Evolutionary conservation across 2,888 invertebrate genomes (phyloP), one percentile per base, ranked within the genome.

Genomic region (Thereva unica): DNA sequence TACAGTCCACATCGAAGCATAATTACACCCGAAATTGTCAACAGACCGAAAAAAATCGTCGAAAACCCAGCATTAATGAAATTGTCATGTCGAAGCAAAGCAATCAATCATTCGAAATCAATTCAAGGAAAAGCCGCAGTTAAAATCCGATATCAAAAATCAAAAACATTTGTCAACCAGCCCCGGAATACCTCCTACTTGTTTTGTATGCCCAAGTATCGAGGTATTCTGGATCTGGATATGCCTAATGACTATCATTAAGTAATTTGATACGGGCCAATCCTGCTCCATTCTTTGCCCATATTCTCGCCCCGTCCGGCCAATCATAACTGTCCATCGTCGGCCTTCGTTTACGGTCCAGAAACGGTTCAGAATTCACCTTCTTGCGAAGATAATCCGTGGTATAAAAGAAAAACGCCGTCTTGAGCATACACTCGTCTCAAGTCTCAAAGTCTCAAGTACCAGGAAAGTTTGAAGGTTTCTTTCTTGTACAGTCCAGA

Each of bases 211-310:
- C 35, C 10, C 34, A 23, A 23, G 23, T 23, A 23, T 23, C 2
- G 23, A 23, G 23, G 23, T 23, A 23, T 23, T 23, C 23, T 23
- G 23, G 40, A 44, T 9, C 61, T 56, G 40, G 45, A 64, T 68
- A 66, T 69, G 69, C 71, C 68, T 72, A 74, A 74, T 72, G 72
- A 71, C 69, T 67, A 70, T 71, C 72, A 73, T 73, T 72, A 73
- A 69, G 74, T 72, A 73, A 73, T 73, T 71, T 69, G 72, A 74
- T 74, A 73, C 69, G 70, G 65, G 47, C 37, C 70, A 68, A 69
- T 71, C 50, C 56, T 63, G 64, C 54, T 67, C 67, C 64, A 63
- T 65, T 68, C 66, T 49, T 41, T 47, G 63, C 42, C 23, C 23
- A 23, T 23, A 23, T 23, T 23, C 23, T 23, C 23, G 23, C 23